Evolutionary conservation across 2,797 vertebrate species (phyloP).

Genomic region (Syndactyla subalaris): DNA sequence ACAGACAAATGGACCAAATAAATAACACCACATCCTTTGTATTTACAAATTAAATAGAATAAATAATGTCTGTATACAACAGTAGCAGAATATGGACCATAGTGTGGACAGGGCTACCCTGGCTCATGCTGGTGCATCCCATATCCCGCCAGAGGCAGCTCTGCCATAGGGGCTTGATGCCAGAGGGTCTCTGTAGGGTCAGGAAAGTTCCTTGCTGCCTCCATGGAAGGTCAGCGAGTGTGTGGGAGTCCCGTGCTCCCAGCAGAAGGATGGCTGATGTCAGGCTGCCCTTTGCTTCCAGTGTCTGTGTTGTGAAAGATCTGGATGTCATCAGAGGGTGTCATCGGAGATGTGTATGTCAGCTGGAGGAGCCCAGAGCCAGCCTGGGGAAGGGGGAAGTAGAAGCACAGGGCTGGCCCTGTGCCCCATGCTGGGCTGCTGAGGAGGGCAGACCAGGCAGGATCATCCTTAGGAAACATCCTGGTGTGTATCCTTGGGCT

Average conservation of each 20-base stretch:
- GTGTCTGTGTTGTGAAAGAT: not conserved
- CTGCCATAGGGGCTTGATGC: not conserved
- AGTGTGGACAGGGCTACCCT: not conserved
- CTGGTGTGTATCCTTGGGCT: not conserved
- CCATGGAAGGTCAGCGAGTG: fast-evolving
- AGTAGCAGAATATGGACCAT: not conserved
- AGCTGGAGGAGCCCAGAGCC: not conserved
- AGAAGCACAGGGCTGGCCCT: not conserved
- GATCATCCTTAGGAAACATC: not conserved
- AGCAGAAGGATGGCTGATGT: not conserved
- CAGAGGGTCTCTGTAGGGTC: not conserved
- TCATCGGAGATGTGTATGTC: fast-evolving
- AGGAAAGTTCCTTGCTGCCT: fast-evolving
- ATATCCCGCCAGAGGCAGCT: fast-evolving
- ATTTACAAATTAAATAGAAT: slow-evolving; percentile 56
- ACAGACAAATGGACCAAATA: not conserved
- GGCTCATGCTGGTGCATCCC: not conserved
- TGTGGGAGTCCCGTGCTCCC: not conserved
- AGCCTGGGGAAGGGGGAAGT: not conserved
- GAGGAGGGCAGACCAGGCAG: not conserved
- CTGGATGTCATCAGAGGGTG: fast-evolving
- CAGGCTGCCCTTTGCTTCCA: fast-evolving
- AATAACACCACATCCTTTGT: not conserved
- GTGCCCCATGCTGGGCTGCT: fast-evolving
- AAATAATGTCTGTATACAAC: not conserved